phyloP scores from a whole-genome alignment of 2,113 vertebrate genomes.

The Ciconia maguari region DNA sequence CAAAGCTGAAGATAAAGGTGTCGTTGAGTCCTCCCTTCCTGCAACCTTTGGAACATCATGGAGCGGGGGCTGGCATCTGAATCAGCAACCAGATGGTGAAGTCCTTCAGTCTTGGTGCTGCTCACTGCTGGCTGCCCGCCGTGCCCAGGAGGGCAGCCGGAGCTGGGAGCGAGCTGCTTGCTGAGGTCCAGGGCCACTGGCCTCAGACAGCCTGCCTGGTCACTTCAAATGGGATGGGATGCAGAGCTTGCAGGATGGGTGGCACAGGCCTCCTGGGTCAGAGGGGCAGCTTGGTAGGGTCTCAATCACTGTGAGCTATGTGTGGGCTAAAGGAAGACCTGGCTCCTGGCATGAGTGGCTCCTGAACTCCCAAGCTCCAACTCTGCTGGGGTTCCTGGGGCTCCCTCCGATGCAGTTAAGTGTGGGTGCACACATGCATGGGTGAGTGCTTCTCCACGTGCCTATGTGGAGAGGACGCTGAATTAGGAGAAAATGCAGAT shows the following conservation, averaged over 20 bases:
- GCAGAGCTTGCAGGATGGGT: neutral
- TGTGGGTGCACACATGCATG: neutral
- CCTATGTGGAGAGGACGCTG: accelerated
- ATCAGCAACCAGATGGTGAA: neutral
- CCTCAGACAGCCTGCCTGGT: accelerated
- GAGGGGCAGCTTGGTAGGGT: neutral
- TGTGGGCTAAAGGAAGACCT: neutral
- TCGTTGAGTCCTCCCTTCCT: neutral
- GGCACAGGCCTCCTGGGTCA: neutral
- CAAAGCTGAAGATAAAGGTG: conserved; percentile 18
- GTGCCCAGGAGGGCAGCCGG: accelerated
- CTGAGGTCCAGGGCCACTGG: neutral
- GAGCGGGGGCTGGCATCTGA: neutral
- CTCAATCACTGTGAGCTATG: accelerated
- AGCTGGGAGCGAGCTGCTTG: accelerated
- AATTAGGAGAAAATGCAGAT: neutral
- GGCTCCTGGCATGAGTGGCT: neutral
- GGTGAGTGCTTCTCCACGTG: neutral
- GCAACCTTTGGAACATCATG: neutral
- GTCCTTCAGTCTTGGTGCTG: neutral
- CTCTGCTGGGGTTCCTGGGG: neutral
- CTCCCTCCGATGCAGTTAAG: neutral
- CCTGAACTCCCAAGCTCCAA: neutral
- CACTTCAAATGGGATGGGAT: accelerated
- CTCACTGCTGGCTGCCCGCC: neutral